Base-by-base conservation (phyloP, 2,888 invertebrate species). In the Drosophila cognata region DNA sequence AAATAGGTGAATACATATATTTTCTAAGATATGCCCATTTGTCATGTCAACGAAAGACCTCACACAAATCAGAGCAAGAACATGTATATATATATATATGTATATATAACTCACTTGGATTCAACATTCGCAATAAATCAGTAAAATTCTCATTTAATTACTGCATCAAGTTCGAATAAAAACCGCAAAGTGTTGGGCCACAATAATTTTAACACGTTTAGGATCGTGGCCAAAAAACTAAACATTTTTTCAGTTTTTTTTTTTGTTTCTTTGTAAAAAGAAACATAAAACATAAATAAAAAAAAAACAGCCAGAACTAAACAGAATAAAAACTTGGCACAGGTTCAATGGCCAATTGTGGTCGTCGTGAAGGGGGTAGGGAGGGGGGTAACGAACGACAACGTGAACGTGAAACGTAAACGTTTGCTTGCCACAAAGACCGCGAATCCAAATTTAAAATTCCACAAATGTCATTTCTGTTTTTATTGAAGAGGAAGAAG, bases 341-440 rank as follows among this genome's bases (percentile, higher is more conserved):
- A 85, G 80, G 91, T 91, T 91, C 91, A 91, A 91, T 90, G 91
- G 84, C 91, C 91, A 90, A 84, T 56, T 56, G 38, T n/a, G 25
- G 38, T 62, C 58, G 73, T 35, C 35, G 78, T 29, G 16, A 2
- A 7, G 29, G 13, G 7, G 4, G 0, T 2, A 3, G 29, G 21
- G 35, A 35, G 5, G 21, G 18, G 41, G 13, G 13, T 28, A 48
- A 21, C 38, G 68, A 59, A 43, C 33, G 70, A 46, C 35, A 50
- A 53, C 71, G 56, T 53, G 31, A 50, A 59, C 31, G 35, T 41
- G 59, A 69, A 46, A 59, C 60, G 50, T 62, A 60, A 51, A 50
- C 59, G 55, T 16, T 46, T 25, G 50, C 28, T 50, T 71, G 76
- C 77, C 67, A 71, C 61, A 28, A 46, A 64, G 62, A 70, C 67